Evolutionary conservation across 2,888 invertebrate genomes (phyloP).

Genomic region (Notodromas monacha): DNA sequence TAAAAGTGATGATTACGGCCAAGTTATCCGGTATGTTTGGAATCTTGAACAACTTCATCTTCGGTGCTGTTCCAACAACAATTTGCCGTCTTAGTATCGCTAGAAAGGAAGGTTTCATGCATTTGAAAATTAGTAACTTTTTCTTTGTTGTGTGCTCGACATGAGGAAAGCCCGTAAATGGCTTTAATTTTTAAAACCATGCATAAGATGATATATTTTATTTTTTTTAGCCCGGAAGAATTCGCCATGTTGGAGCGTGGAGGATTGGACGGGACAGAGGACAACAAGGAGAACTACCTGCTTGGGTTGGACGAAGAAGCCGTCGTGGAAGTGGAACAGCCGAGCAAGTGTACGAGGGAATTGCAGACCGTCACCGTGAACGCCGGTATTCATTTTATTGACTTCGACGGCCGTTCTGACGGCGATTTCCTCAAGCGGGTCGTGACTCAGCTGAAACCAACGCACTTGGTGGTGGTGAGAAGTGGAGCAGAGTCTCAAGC

Average conservation of each 20-base stretch:
- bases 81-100: too few species aligned
- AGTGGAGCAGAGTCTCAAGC: too few species aligned
- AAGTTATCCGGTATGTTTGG: constrained; percentile 36
- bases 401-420: constrained; percentile 58
- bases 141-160: too few species aligned
- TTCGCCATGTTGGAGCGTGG: constrained; percentile 40
- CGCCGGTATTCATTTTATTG: constrained; percentile 68
- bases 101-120: too few species aligned
- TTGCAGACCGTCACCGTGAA: constrained; percentile 39
- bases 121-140: too few species aligned
- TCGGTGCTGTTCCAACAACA: too few species aligned
- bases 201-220: too few species aligned
- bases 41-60: too few species aligned
- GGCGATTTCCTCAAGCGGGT: constrained; percentile 32
- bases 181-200: too few species aligned
- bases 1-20: constrained; percentile 80
- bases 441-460: constrained; percentile 29
- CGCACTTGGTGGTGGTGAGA: constrained; percentile 41
- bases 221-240: constrained; percentile 35
- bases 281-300: constrained; percentile 25
- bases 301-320: neutral
- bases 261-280: constrained; percentile 20
- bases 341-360: constrained; percentile 53
- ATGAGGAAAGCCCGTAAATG: too few species aligned
- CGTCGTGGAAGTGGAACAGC: constrained; percentile 37